Percentiles rank a stretch among this genome's conserved stretches.
Evolutionary conservation across 2,113 vertebrate genomes (phyloP).

Genomic region (Piaya cayana): DNA sequence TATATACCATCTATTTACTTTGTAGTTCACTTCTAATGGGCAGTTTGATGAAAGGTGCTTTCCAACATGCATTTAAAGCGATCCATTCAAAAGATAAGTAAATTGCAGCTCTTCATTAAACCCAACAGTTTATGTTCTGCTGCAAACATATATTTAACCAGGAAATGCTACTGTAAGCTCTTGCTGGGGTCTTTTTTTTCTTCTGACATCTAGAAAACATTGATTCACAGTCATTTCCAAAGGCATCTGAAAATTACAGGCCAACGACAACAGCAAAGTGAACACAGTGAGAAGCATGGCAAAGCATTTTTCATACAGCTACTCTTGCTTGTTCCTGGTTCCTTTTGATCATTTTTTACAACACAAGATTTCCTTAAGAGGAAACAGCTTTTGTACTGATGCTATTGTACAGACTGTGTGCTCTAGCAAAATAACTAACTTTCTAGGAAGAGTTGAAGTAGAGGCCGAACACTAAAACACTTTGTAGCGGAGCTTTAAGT

Average conservation of each 20-base stretch:
- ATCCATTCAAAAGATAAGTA: slow-evolving; percentile 76
- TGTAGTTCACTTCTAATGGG: slow-evolving; percentile 66
- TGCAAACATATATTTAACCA: slow-evolving; percentile 72
- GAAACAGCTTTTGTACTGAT: slow-evolving; percentile 53
- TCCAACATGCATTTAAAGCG: slow-evolving; percentile 72
- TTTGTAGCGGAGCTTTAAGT: neutral
- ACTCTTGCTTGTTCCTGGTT: neutral
- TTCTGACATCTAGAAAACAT: slow-evolving; percentile 51
- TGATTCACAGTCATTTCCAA: slow-evolving; percentile 68
- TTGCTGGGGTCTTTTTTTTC: neutral
- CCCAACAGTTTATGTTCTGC: slow-evolving; percentile 26
- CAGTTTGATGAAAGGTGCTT: slow-evolving; percentile 71
- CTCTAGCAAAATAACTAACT: neutral
- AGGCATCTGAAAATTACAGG: slow-evolving; percentile 63
- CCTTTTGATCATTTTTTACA: slow-evolving; percentile 62
- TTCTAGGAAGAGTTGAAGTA: slow-evolving; percentile 58
- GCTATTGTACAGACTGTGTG: neutral
- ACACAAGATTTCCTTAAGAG: slow-evolving; percentile 27
- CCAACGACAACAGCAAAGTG: neutral
- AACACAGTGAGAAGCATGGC: neutral
- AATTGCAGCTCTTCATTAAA: slow-evolving; percentile 69
- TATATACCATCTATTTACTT: slow-evolving; percentile 44
- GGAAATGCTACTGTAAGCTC: slow-evolving; percentile 63
- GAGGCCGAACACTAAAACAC: neutral
- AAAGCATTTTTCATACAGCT: slow-evolving; percentile 28